Evolutionary conservation across 2,113 vertebrate species (phyloP), one percentile per base, ranked within the genome.

Genomic region (Thunnus thynnus): DNA sequence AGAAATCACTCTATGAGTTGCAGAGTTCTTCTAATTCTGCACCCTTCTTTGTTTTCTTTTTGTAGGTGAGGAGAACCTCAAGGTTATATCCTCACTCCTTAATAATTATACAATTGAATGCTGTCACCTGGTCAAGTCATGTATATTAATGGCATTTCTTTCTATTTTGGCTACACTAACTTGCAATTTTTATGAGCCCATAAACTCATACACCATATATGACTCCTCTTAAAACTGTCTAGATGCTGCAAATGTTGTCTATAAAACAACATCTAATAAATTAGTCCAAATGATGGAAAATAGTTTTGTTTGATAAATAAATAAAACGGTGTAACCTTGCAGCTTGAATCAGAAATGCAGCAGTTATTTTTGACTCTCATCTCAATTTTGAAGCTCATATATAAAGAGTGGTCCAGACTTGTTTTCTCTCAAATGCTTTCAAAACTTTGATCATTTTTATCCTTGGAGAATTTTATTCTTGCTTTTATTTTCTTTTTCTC

Each of bases 351-450:
- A 55, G n/a, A 80, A 52, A 63, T 20, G 18, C 18, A 60, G 58
- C 17, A 73, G 58, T 65, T 90, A 78, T 90, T 88, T 84, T 87
- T 56, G 27, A 67, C 51, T 70, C 22, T 30, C 30, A 72, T 57
- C 22, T 83, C 22, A 58, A 8, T 64, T 81, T 82, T 75, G 74
- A 84, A 82, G 66, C 51, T 73, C 56, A 25, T 36, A 56, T 20
- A 55, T 8, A 76, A 72, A 72, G n/a, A 75, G 27, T 5, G 18
- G 27, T 48, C 50, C 50, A 51, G 25, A 78, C 57, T 73, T 56
- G 9, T 73, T 80, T 73, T 66, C 68, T 71, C 12, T 72, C 79
- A 80, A 32, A 46, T 41, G 13, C 46, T 60, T 16, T 48, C 50
- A 78, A 73, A 67, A 61, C 55, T 54, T 68, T 78, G 55, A 83